Conservation (phyloP, 2,888 invertebrate species). For the Anodontia alba region DNA sequence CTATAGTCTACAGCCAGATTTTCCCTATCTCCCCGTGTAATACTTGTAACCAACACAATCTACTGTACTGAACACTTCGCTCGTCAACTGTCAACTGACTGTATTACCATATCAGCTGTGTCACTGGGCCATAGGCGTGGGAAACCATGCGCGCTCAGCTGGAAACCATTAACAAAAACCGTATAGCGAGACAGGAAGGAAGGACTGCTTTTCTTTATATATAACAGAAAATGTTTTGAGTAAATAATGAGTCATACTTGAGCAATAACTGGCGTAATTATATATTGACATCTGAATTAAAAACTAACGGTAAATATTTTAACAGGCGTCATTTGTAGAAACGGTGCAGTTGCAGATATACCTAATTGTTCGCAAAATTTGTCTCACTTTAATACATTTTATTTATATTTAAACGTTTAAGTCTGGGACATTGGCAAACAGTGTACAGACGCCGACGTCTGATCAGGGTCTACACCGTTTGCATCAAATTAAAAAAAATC, state of each 20-base stretch:
- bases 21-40: too few species aligned
- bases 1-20: neutral
- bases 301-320: too few species aligned
- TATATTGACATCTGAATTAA: too few species aligned
- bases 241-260: conserved; percentile 11
- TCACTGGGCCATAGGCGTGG: conserved; percentile 16
- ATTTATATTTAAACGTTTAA: too few species aligned
- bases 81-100: conserved; percentile 49
- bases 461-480: too few species aligned
- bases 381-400: too few species aligned
- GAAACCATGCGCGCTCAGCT: conserved; percentile 9
- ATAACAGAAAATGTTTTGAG: neutral
- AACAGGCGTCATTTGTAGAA: too few species aligned
- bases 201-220: conserved; percentile 14
- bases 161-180: neutral
- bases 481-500: too few species aligned
- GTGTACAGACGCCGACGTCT: too few species aligned
- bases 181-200: conserved; percentile 11
- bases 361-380: too few species aligned
- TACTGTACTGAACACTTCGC: conserved; percentile 27
- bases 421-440: neutral
- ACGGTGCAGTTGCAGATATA: too few species aligned
- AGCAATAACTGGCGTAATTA: neutral
- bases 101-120: neutral
- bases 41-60: neutral